A percentile compares a stretch with the other conserved stretches of the same genome.
Conservation (phyloP, 2,113 vertebrate species). For the Pampusana beccarii region DNA sequence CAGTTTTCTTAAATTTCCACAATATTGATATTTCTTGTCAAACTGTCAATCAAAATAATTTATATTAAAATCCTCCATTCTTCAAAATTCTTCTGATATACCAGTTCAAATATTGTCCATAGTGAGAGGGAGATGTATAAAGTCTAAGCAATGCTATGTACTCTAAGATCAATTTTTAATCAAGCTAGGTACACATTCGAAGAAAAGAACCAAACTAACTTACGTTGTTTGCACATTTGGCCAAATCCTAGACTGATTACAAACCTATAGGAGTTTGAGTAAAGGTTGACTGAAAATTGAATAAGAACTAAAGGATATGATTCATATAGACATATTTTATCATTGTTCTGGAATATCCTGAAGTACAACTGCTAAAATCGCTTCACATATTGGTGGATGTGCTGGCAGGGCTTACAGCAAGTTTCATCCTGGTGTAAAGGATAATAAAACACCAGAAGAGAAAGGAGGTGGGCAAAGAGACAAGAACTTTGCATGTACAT, state of each 20-base stretch:
- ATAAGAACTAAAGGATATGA: not conserved
- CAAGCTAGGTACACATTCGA: slow-evolving; percentile 35
- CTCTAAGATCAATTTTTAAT: slow-evolving; percentile 49
- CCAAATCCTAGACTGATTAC: not conserved
- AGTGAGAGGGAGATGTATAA: not conserved
- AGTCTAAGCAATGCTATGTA: not conserved
- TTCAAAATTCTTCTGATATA: not conserved
- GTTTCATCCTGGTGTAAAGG: not conserved
- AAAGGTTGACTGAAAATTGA: not conserved
- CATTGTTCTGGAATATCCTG: not conserved
- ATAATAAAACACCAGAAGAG: not conserved
- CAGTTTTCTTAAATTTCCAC: slow-evolving; percentile 39
- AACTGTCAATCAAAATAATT: slow-evolving; percentile 47
- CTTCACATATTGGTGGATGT: not conserved
- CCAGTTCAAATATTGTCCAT: slow-evolving; percentile 39
- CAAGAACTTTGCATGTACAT: not conserved
- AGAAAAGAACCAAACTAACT: not conserved
- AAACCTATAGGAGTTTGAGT: not conserved
- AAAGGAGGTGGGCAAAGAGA: not conserved
- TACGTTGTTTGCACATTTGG: not conserved
- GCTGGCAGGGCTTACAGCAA: not conserved
- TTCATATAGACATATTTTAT: not conserved
- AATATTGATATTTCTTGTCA: slow-evolving; percentile 54
- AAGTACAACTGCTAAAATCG: not conserved
- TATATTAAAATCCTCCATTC: slow-evolving; percentile 50